These are phyloP conservation scores for Limnodromus scolopaceus DNA, from an alignment of 2,797 vertebrate genomes.

Conservation along the genomic window DNA sequence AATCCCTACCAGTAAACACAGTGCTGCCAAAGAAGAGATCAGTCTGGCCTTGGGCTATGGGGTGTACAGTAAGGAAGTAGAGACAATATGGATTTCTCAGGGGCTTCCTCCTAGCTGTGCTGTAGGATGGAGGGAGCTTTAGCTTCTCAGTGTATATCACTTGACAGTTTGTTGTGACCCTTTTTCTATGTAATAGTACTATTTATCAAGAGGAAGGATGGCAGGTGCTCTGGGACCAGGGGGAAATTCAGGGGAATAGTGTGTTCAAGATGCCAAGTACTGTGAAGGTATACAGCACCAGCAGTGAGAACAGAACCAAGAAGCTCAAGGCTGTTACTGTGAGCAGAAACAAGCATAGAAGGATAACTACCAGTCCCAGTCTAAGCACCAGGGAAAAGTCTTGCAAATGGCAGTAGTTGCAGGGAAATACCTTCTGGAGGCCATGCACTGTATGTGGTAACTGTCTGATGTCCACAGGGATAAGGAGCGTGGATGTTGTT, in stretches of 20 bases:
- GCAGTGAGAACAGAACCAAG: neutral
- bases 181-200: neutral
- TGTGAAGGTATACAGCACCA: neutral
- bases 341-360: neutral
- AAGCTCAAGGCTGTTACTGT: neutral
- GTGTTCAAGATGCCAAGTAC: neutral
- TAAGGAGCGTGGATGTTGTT: neutral
- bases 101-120: neutral
- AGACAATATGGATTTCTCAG: neutral
- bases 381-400: neutral
- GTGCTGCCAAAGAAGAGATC: neutral
- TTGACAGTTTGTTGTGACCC: neutral
- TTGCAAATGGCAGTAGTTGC: neutral
- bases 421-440: neutral
- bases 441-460: neutral
- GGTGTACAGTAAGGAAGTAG: neutral
- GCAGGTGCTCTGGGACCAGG: neutral
- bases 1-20: neutral
- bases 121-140: neutral
- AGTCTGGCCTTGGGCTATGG: neutral
- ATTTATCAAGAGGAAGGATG: neutral
- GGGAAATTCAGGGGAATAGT: neutral
- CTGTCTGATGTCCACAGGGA: too few relatives aligned
- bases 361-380: neutral
- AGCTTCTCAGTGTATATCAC: neutral